Base-by-base conservation (phyloP, 2,797 vertebrate genomes). In the Rhinoraja longicauda region DNA sequence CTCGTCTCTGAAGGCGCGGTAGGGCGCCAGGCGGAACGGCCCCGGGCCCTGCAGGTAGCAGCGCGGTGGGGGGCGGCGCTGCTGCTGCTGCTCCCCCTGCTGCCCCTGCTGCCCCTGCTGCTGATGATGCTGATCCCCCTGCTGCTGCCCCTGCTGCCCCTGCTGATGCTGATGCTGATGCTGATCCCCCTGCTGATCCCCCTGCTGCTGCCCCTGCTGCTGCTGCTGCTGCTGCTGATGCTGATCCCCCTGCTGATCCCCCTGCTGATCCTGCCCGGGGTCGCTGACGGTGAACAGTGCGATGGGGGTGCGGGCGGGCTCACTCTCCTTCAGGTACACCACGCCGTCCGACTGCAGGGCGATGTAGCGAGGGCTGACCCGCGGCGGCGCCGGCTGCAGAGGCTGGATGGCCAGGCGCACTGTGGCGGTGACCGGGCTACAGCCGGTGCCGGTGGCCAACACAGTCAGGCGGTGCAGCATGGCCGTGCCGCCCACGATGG, bases 241-340 rank as follows among this genome's bases (percentile, higher is more conserved):
- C n/a, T n/a, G n/a, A n/a, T n/a, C n/a, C n/a, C n/a, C n/a, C n/a
- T n/a, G n/a, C n/a, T n/a, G n/a, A n/a, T n/a, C n/a, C n/a, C n/a
- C n/a, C n/a, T n/a, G n/a, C n/a, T n/a, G n/a, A n/a, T n/a, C n/a
- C n/a, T n/a, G n/a, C n/a, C n/a, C 97, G 0, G 97, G 96, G 93
- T 99, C 99, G 95, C 97, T 98, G 64, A 99, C 95, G 0, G 98
- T 99, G 94, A 99, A 99, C 96, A 99, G 99, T 29, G 98, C 99
- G 81, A 99, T 97, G 0, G 99, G 99, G 26, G 98, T 97, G 94
- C 98, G 97, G 0, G 97, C 93, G 21, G 98, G 98, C 93, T 99
- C 99, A 19, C 98, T 95, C 93, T 99, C 99, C 93, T 97, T 99
- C 94, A 99, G 93, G 93, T 96, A 97, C 45, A 99, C 96, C 64